Percentiles rank a stretch among this genome's conserved stretches.
Conservation (phyloP, 2,113 vertebrate species). For the Calyptommatus sinebrachiatus region DNA sequence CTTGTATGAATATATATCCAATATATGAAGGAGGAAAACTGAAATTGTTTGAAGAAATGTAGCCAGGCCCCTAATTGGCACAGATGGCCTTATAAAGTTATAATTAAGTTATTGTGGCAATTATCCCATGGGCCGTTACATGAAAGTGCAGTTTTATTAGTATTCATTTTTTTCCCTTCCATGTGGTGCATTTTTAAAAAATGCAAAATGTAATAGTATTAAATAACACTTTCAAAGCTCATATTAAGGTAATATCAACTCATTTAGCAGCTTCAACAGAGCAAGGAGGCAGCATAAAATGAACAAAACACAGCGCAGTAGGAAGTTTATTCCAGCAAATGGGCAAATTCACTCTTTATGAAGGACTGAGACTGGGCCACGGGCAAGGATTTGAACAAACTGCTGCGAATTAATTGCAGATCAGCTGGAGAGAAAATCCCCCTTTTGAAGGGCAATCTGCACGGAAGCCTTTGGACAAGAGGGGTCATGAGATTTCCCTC, state of each 20-base stretch:
- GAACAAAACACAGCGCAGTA: constrained; percentile 20
- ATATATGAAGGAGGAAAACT: constrained; percentile 40
- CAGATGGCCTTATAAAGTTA: constrained; percentile 38
- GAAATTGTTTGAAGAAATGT: not conserved
- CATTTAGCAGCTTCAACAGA: constrained; percentile 37
- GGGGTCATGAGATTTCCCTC: not conserved
- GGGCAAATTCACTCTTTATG: constrained; percentile 10
- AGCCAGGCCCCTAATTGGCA: constrained; percentile 49
- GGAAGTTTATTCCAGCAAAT: constrained; percentile 38
- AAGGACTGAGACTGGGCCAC: rapidly evolving
- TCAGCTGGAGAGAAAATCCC: not conserved
- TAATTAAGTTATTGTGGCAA: constrained; percentile 41
- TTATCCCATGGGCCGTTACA: constrained; percentile 18
- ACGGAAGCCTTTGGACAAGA: not conserved
- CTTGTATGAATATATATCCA: not conserved
- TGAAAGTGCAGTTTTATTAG: constrained; percentile 26
- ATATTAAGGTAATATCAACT: constrained; percentile 36
- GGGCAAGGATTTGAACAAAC: not conserved
- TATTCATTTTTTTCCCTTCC: constrained; percentile 24
- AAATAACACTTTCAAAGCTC: constrained; percentile 33
- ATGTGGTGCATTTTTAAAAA: not conserved
- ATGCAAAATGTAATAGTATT: constrained; percentile 31
- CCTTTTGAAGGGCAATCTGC: not conserved
- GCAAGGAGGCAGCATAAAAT: constrained; percentile 24
- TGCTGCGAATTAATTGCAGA: not conserved